These are phyloP conservation scores for Mobula hypostoma DNA, from an alignment of 2,113 vertebrate genomes.

Conservation along the genomic window DNA sequence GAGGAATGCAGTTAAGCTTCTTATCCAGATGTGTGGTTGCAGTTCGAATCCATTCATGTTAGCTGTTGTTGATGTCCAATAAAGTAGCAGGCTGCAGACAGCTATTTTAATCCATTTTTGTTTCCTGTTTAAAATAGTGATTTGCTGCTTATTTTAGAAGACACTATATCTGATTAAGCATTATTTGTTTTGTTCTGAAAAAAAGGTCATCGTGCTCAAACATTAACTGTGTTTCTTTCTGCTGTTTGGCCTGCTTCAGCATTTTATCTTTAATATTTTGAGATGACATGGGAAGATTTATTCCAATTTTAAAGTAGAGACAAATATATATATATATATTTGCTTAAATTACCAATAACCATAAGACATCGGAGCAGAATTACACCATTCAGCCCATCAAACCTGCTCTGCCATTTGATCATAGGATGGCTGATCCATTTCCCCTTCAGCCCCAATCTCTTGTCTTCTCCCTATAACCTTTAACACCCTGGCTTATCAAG, in stretches of 20 bases:
- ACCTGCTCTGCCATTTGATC: too few relatives aligned
- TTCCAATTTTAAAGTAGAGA: background rate
- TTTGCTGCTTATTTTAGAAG: background rate
- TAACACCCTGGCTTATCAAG: too few relatives aligned
- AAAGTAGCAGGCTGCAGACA: slow-evolving; percentile 19
- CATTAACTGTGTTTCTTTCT: too few relatives aligned
- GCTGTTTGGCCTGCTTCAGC: too few relatives aligned
- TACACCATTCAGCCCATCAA: too few relatives aligned
- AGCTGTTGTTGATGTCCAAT: slow-evolving; percentile 28
- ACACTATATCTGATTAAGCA: background rate
- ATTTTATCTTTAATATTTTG: too few relatives aligned
- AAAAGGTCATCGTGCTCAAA: too few relatives aligned
- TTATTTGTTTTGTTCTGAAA: background rate
- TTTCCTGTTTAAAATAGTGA: background rate
- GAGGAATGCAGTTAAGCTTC: slow-evolving; percentile 20
- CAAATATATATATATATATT: background rate
- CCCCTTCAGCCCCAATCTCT: too few relatives aligned
- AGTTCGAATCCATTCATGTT: slow-evolving; percentile 23
- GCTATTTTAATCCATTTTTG: slow-evolving; percentile 29
- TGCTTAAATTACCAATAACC: background rate
- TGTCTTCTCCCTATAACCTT: too few relatives aligned
- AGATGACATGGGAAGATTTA: background rate
- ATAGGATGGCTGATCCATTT: too few relatives aligned
- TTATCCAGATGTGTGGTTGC: slow-evolving; percentile 16
- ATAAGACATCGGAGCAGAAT: too few relatives aligned